Evolutionary conservation across 2,113 vertebrate species (phyloP).

Genomic region (Nestor notabilis): DNA sequence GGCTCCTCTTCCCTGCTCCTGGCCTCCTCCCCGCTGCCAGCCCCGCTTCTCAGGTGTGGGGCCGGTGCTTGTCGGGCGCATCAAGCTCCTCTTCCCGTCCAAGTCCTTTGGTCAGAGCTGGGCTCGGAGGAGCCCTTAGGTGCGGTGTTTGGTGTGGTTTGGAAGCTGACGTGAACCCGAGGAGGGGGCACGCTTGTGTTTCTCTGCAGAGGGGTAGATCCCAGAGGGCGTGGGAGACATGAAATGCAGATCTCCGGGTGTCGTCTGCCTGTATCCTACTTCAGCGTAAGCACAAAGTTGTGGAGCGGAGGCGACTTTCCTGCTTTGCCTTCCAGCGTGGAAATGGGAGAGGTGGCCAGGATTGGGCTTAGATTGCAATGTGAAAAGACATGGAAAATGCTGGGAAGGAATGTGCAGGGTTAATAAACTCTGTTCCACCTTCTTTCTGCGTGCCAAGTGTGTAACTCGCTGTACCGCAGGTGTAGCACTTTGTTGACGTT

Average conservation of each 20-base stretch:
- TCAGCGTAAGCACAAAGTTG: not conserved
- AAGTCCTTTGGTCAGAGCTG: rapidly evolving
- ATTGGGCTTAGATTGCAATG: rapidly evolving
- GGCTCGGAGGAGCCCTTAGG: not conserved
- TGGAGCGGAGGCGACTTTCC: not conserved
- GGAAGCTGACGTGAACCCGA: not conserved
- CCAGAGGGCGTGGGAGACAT: rapidly evolving
- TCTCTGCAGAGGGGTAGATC: not conserved
- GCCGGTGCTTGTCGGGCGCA: rapidly evolving
- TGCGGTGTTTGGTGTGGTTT: not conserved
- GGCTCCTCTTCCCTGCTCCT: no score
- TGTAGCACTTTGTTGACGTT: not conserved
- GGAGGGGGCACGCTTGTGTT: rapidly evolving
- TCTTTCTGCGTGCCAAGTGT: rapidly evolving
- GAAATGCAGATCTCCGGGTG: rapidly evolving
- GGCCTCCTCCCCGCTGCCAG: not conserved
- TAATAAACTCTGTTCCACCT: not conserved
- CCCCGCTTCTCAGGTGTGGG: rapidly evolving
- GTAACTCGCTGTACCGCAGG: rapidly evolving
- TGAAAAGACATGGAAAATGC: rapidly evolving
- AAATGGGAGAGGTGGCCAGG: rapidly evolving
- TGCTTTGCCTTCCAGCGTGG: rapidly evolving
- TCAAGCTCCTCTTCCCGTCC: not conserved
- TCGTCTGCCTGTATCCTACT: not conserved
- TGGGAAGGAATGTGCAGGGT: not conserved